phyloP scores from a whole-genome alignment of 2,113 vertebrate genomes.

The Ageneiosus marmoratus region DNA sequence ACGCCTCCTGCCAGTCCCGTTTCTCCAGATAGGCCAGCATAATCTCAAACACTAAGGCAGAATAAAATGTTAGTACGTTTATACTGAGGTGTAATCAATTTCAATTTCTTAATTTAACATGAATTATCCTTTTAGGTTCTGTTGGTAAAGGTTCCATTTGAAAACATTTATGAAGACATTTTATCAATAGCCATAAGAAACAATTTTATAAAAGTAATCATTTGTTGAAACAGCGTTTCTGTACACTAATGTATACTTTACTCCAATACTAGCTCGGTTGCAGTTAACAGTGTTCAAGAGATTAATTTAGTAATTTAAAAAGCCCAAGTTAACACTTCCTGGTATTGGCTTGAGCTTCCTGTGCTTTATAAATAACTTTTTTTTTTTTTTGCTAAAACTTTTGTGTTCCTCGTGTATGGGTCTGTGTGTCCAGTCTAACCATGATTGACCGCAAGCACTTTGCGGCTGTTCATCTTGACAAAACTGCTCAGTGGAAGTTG shows the following conservation, averaged over 20 bases:
- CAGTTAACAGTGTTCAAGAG: background rate
- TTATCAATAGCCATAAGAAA: background rate
- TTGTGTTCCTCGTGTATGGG: background rate
- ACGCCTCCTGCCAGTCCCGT: conserved; percentile 89
- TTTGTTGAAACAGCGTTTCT: background rate
- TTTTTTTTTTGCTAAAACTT: background rate
- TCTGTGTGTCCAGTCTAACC: conserved; percentile 72
- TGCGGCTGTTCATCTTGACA: conserved; percentile 96
- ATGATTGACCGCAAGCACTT: conserved; percentile 95
- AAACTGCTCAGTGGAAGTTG: conserved; percentile 91
- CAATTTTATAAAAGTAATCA: background rate
- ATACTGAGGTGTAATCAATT: background rate
- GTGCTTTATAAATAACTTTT: background rate
- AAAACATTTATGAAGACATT: background rate
- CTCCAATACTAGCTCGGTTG: background rate
- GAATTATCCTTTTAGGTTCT: background rate
- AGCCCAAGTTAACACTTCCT: background rate
- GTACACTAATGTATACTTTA: background rate
- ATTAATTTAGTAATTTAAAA: background rate
- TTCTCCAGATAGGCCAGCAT: conserved; percentile 89
- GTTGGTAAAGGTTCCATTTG: background rate
- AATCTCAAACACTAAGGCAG: conserved; percentile 91
- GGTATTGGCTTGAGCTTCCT: background rate
- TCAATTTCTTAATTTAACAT: background rate
- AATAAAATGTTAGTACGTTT: background rate